These are phyloP conservation scores for Ophioderma brevispina DNA, from an alignment of 35 echinoderm and acorn worm species.

Conservation along the genomic window DNA sequence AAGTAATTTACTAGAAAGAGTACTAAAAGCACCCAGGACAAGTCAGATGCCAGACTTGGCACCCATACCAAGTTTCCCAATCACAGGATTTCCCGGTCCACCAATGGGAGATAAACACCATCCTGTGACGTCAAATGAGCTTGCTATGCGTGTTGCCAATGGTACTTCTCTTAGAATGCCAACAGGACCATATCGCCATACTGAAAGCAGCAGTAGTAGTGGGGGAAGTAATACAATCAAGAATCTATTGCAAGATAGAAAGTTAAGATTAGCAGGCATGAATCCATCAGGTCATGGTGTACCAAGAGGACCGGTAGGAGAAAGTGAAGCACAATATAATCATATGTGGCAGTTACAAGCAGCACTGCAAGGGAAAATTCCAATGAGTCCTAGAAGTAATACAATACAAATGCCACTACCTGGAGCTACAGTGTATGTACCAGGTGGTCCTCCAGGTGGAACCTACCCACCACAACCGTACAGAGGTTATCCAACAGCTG, in stretches of 20 bases:
- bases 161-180: neutral
- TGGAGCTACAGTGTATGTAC: neutral
- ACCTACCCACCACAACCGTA: neutral
- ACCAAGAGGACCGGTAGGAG: neutral
- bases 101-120: neutral
- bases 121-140: neutral
- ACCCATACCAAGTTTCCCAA: neutral
- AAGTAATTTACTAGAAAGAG: constrained; percentile 27
- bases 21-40: constrained; percentile 19
- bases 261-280: constrained; percentile 10
- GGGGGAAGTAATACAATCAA: constrained; percentile 28
- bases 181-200: neutral
- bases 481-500: neutral
- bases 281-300: neutral
- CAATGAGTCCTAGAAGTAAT: neutral
- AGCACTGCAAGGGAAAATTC: neutral
- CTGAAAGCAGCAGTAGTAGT: neutral
- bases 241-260: constrained; percentile 31
- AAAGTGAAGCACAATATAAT: neutral
- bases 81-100: neutral
- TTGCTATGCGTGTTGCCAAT: neutral
- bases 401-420: neutral
- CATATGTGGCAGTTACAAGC: constrained; percentile 7
- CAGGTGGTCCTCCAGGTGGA: neutral
- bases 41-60: neutral